phyloP scores from a whole-genome alignment of 2,888 invertebrate species.

The Agrotis clavis region DNA sequence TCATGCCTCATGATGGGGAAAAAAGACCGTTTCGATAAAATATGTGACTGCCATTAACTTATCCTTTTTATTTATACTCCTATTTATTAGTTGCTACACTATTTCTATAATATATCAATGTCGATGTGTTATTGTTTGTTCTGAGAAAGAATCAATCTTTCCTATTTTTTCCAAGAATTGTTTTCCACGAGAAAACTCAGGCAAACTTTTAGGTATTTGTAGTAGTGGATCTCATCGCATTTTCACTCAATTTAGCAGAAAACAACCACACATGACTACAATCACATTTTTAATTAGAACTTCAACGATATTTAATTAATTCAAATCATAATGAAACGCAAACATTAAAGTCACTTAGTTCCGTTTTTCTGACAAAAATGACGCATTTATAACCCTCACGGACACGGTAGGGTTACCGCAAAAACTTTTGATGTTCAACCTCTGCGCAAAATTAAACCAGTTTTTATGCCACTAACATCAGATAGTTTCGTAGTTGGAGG shows the following conservation, averaged over 20 bases:
- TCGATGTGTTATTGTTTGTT: conserved; percentile 18
- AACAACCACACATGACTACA: not conserved
- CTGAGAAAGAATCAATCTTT: not conserved
- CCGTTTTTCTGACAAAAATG: conserved; percentile 35
- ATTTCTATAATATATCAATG: conserved; percentile 38
- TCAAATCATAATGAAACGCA: conserved; percentile 47
- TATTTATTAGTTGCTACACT: conserved; percentile 52
- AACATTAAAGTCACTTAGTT: conserved; percentile 28
- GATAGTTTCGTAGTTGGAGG: conserved; percentile 57
- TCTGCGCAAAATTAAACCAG: conserved; percentile 60
- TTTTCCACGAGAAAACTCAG: not conserved
- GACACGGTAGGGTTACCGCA: conserved; percentile 46
- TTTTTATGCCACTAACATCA: conserved; percentile 61
- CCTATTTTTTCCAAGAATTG: not conserved
- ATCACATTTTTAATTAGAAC: conserved; percentile 1
- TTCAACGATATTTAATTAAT: conserved; percentile 23
- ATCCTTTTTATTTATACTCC: conserved; percentile 61
- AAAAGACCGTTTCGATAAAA: conserved; percentile 54
- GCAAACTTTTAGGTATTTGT: not conserved
- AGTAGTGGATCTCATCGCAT: not conserved
- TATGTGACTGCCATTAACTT: conserved; percentile 60
- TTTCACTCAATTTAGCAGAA: not conserved
- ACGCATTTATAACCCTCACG: conserved; percentile 39
- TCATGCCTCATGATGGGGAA: conserved; percentile 47
- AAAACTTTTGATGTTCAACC: conserved; percentile 62